phyloP scores from a whole-genome alignment of 2,113 vertebrate species.

The Tenebrosternarchus preto region DNA sequence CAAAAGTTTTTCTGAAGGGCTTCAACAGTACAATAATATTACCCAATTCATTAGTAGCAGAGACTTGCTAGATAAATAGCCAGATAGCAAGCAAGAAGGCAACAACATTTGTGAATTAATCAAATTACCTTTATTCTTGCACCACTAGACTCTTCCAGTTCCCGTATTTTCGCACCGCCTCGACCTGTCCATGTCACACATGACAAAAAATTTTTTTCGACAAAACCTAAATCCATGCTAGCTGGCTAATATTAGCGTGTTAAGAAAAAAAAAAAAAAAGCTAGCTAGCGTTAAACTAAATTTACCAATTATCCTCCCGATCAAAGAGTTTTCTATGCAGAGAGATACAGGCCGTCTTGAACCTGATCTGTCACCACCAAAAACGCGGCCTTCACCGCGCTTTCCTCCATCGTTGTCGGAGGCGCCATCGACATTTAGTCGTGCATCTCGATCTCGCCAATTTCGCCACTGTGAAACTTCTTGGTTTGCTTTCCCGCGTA shows the following conservation, averaged over 20 bases:
- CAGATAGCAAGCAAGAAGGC: no score
- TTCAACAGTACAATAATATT: no score
- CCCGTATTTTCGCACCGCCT: constrained; percentile 85
- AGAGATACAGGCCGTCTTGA: constrained; percentile 64
- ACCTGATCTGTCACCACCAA: neutral
- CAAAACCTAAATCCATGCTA: no score
- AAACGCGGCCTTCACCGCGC: neutral
- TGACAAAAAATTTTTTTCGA: no score
- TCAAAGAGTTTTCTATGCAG: constrained; percentile 65
- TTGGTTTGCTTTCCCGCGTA: constrained; percentile 9
- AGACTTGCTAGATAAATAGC: no score
- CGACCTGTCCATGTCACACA: constrained; percentile 74
- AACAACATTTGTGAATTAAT: no score
- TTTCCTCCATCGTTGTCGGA: neutral
- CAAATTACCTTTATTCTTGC: constrained; percentile 84
- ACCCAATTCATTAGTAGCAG: no score
- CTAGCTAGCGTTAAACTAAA: no score
- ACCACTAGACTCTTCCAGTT: constrained; percentile 82
- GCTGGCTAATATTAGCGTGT: neutral
- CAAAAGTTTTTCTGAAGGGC: no score
- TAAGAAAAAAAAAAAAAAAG: neutral
- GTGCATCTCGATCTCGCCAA: constrained; percentile 4
- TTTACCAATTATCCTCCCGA: constrained; percentile 84
- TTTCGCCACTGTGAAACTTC: constrained; percentile 31
- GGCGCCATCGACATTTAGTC: neutral